Conservation (phyloP, 2,888 invertebrate genomes). For the Frankliniella intonsa region DNA sequence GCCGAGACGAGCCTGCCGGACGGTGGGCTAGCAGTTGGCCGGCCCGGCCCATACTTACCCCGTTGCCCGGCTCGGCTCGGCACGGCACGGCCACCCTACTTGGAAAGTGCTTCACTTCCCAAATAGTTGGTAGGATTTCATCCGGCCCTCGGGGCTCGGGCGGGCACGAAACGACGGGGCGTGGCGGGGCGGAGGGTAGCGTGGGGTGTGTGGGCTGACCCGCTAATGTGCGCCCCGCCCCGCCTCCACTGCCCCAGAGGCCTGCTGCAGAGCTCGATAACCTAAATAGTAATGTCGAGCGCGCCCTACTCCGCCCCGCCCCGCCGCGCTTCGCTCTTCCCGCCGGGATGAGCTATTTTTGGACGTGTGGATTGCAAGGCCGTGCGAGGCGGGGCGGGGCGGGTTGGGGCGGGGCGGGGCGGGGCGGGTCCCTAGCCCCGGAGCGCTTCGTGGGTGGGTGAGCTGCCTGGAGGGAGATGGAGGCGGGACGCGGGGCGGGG, state of each 20-base stretch:
- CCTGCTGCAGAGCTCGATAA: neutral
- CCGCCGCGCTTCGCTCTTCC: neutral
- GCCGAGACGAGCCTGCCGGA: neutral
- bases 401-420: neutral
- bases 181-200: neutral
- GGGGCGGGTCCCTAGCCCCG: neutral
- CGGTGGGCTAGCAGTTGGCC: neutral
- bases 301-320: neutral
- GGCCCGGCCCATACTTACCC: neutral
- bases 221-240: too few relatives aligned
- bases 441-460: neutral
- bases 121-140: slow-evolving; percentile 22
- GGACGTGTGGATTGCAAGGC: neutral
- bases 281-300: neutral
- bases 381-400: neutral
- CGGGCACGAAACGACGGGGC: neutral
- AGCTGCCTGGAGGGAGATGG: neutral
- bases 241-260: neutral
- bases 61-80: too few relatives aligned
- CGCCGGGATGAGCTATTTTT: too few relatives aligned
- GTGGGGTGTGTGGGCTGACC: neutral
- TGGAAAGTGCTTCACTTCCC: slow-evolving; percentile 24
- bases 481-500: slow-evolving; percentile 21
- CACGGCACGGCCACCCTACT: neutral
- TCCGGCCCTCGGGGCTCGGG: slow-evolving; percentile 1